Base-by-base conservation (phyloP, 2,888 invertebrate species). In the Melieria picta region DNA sequence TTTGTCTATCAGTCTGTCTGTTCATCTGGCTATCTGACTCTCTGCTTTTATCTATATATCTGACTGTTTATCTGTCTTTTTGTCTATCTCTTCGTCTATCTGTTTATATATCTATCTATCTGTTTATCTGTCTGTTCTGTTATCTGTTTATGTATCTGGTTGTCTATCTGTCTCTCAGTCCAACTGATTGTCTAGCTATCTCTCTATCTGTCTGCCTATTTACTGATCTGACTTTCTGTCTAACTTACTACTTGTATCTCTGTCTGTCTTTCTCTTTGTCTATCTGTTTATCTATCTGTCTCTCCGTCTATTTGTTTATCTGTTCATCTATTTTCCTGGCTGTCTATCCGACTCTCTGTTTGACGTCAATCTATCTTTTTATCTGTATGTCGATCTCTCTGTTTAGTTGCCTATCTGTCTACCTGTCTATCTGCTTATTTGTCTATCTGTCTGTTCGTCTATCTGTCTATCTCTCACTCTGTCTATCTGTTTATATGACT, bases 341-440 rank as follows among this genome's bases (percentile, higher is more conserved):
- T 16, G 48, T 58, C 42, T 56, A 66, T 58, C 43, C 9, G 30
- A 45, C 66, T 58, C 30, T 58, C 50, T 50, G n/a, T 48, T 66
- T 48, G 57, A 6, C 7, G 47, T n/a, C 2, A 10, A 47, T 57
- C 10, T 30, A 48, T 46, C 58, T 58, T 48, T 66, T 66, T 57
- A 66, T 45, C 58, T 66, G 10, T 58, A 7, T 10, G 16, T 16
- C 16, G 16, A 1, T 16, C 43, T 43, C 43, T 52, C 67, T 52
- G 52, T 48, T 42, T 50, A 48, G 64, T 58, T 57, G 63, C 74
- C n/a, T 61, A 67, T 63, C 76, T 77, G 79, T 75, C 16, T 16
- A 16, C 16, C 16, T 16, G 16, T 1, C 16, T 16, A 16, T 16
- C 1, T 16, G 16, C 0, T 30, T 30, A 30, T 30, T 30, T 30